Percentiles rank a stretch among this genome's conserved stretches.
These are phyloP conservation scores for Muricea muricata DNA, from an alignment of 92 coral and sea anemone genomes.

Conservation along the genomic window DNA sequence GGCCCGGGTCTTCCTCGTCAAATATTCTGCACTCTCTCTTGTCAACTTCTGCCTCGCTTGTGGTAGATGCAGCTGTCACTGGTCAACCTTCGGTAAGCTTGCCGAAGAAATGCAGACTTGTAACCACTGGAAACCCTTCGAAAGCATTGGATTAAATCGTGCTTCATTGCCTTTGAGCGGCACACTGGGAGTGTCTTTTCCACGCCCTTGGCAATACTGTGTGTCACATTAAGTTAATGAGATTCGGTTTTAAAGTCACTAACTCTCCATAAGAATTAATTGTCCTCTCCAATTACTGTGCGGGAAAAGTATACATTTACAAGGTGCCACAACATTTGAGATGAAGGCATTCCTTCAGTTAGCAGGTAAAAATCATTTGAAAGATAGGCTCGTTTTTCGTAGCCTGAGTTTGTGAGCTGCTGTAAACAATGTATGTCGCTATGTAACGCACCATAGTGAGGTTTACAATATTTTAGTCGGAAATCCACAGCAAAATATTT, in stretches of 20 bases:
- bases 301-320: slow-evolving; percentile 45
- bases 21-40: slow-evolving; percentile 29
- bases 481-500: neutral
- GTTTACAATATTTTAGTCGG: too few relatives aligned
- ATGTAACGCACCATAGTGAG: too few relatives aligned
- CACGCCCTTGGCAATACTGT: slow-evolving; percentile 35
- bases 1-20: slow-evolving; percentile 41
- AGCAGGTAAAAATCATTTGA: slow-evolving; percentile 34
- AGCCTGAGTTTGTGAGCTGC: slow-evolving; percentile 40
- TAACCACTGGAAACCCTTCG: slow-evolving; percentile 34
- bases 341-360: slow-evolving; percentile 45
- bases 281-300: slow-evolving; percentile 30
- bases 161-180: slow-evolving; percentile 43
- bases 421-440: too few relatives aligned
- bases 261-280: slow-evolving; percentile 47
- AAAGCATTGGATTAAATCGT: slow-evolving; percentile 23
- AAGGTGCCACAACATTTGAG: slow-evolving; percentile 28
- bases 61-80: slow-evolving; percentile 42
- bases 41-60: slow-evolving; percentile 34
- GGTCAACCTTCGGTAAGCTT: slow-evolving; percentile 32
- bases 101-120: slow-evolving; percentile 28
- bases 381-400: slow-evolving; percentile 35
- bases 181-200: slow-evolving; percentile 29
- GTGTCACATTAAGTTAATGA: neutral
- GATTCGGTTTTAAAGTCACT: neutral